Evolutionary conservation across 2,888 invertebrate genomes (phyloP).

Genomic region (Trilocha varians): DNA sequence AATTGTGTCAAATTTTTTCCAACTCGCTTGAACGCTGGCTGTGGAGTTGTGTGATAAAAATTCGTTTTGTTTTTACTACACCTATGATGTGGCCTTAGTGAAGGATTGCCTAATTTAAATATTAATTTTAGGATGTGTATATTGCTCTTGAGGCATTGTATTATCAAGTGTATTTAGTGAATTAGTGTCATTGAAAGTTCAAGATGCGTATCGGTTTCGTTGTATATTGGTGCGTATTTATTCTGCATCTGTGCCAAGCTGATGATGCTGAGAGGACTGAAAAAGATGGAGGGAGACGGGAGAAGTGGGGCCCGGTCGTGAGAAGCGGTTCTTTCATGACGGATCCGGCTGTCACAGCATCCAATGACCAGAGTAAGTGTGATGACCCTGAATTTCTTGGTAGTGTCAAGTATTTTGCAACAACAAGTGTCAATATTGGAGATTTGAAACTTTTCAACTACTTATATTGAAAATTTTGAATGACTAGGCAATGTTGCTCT

Average conservation of each 20-base stretch:
- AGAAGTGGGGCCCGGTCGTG: slow-evolving; percentile 56
- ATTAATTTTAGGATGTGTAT: slow-evolving; percentile 56
- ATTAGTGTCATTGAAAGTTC: slow-evolving; percentile 61
- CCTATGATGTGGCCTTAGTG: slow-evolving; percentile 57
- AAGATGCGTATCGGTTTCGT: slow-evolving; percentile 70
- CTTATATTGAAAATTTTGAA: background rate
- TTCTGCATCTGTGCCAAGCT: slow-evolving; percentile 62
- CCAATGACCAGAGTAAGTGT: slow-evolving; percentile 64
- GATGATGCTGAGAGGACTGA: slow-evolving; percentile 66
- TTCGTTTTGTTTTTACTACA: slow-evolving; percentile 45
- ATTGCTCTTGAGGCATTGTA: slow-evolving; percentile 46
- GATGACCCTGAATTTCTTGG: slow-evolving; percentile 31
- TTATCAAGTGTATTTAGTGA: slow-evolving; percentile 44
- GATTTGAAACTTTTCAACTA: slow-evolving; percentile 9
- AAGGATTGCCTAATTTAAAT: slow-evolving; percentile 29
- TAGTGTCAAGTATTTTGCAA: slow-evolving; percentile 34
- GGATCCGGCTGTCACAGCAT: slow-evolving; percentile 42
- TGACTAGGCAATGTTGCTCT: background rate
- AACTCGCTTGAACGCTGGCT: slow-evolving; percentile 30
- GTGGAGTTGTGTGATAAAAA: slow-evolving; percentile 40
- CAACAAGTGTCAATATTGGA: slow-evolving; percentile 59
- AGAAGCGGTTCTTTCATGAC: slow-evolving; percentile 50
- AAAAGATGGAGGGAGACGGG: slow-evolving; percentile 51
- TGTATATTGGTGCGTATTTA: slow-evolving; percentile 68
- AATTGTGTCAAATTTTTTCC: slow-evolving; percentile 26